phyloP scores from a whole-genome alignment of 1,140 invertebrate species.

The Drosophila repleta region DNA sequence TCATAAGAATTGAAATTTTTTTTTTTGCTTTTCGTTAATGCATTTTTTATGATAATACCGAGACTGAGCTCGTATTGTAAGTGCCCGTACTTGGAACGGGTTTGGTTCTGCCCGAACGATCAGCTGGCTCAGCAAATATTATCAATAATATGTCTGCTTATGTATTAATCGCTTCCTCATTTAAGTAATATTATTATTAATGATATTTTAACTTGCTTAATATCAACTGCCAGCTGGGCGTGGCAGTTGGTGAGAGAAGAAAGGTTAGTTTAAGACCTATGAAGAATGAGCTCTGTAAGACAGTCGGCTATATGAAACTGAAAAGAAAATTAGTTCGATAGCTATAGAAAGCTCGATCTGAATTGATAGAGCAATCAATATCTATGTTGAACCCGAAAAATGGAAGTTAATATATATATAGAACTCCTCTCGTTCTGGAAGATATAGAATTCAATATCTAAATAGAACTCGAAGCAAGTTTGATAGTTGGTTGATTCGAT shows the following conservation, averaged over 20 bases:
- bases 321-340: no score
- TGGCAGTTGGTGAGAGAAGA: background rate
- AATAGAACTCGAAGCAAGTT: no score
- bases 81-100: constrained; percentile 23
- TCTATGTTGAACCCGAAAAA: no score
- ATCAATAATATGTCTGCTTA: constrained; percentile 8
- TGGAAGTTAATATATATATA: no score
- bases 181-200: constrained; percentile 9
- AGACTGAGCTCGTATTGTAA: constrained; percentile 1
- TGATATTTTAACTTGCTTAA: constrained; percentile 23
- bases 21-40: constrained; percentile 27
- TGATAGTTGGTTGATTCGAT: no score
- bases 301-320: no score
- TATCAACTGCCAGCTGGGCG: constrained; percentile 19
- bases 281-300: no score
- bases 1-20: constrained; percentile 44
- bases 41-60: constrained; percentile 40
- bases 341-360: no score
- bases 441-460: no score
- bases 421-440: no score
- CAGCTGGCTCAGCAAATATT: constrained; percentile 26
- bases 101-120: constrained; percentile 28
- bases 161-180: constrained; percentile 62
- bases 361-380: no score
- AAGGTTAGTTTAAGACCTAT: background rate